Base-by-base conservation (phyloP, 1,140 invertebrate genomes). In the Megalonaias nervosa region DNA sequence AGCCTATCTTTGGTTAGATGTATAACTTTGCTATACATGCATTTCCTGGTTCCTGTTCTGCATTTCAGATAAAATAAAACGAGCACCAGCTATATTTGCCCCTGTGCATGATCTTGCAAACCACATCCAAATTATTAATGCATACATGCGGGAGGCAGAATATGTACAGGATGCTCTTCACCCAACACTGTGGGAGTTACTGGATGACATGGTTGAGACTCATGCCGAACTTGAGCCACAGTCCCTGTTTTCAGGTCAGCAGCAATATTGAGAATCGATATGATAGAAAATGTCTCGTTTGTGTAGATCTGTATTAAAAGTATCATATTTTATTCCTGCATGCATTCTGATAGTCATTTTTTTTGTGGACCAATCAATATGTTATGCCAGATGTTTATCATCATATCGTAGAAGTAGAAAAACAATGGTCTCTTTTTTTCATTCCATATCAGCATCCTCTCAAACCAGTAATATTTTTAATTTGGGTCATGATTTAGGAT, bases 101-200 rank as follows among this genome's bases (percentile, higher is more conserved):
- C 89, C 87, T 15, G 87, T 86, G 5, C 87, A 90, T 72, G 84
- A 86, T 59, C 67, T 90, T 9, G 79, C 86, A 2, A 81, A 85
- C 23, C 87, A 90, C 75, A 90, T 90, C 65, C 84, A 88, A 64
- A 81, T 90, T 12, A 84, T 90, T 55, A 90, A 90, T 75, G 87
- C 87, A n/a, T 89, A 86, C 76, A 84, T 84, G 65, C 79, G 89
- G 16, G 89, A 90, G 72, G 85, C 89, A 1, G 89, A 90, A 79
- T 84, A 82, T 38, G 21, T 87, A 15, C 64, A 75, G 2, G 88
- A 90, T 75, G 82, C 85, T 13, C 59, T 90, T 17, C 88, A 89
- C 60, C 79, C 81, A n/a, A 85, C 86, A 55, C 82, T 90, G 66
- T 86, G 85, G 86, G 85, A 89, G 55, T 77, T 89, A 17, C 81